Percentiles rank a stretch among this genome's conserved stretches.
phyloP scores from a whole-genome alignment of 2,113 vertebrate species.

The Shinisaurus crocodilurus region DNA sequence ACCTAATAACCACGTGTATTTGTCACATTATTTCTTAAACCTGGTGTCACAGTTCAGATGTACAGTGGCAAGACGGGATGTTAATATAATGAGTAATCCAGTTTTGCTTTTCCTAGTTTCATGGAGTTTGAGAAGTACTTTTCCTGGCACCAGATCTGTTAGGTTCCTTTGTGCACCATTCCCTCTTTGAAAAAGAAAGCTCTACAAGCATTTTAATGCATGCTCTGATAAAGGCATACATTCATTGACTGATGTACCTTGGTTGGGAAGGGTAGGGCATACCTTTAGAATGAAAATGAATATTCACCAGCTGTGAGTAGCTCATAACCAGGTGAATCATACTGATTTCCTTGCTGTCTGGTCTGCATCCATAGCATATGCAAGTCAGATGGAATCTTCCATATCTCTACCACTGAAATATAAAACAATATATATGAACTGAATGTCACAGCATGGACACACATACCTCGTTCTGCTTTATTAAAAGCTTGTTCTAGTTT shows the following conservation, averaged over 20 bases:
- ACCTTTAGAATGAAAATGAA: not conserved
- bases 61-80: not conserved
- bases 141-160: not conserved
- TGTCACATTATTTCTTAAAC: not conserved
- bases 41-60: not conserved
- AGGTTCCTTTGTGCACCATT: not conserved
- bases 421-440: not conserved
- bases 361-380: not conserved
- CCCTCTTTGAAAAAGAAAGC: not conserved
- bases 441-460: not conserved
- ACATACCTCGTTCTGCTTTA: not conserved
- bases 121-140: not conserved
- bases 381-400: not conserved
- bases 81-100: not conserved
- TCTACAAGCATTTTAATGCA: constrained; percentile 1
- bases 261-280: not conserved
- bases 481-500: not conserved
- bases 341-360: not conserved
- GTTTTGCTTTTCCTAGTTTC: not conserved
- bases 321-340: not conserved
- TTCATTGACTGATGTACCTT: not conserved
- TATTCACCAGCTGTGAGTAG: not conserved
- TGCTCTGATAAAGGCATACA: not conserved
- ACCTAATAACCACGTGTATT: not conserved
- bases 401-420: not conserved